Base-by-base conservation (phyloP, 1,140 invertebrate species). In the Sycobia sp. region DNA sequence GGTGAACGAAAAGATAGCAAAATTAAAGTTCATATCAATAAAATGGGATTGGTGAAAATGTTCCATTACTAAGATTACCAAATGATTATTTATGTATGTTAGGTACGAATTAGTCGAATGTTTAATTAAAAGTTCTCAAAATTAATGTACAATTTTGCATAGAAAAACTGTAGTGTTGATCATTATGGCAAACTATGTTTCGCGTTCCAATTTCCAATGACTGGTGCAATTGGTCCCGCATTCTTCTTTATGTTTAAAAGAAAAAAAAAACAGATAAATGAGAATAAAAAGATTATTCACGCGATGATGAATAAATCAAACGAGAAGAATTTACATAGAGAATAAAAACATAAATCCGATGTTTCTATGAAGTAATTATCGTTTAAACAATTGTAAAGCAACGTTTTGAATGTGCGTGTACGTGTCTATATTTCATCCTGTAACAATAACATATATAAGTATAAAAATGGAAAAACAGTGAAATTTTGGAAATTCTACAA, bases 361-460 rank as follows among this genome's bases (percentile, higher is more conserved):
- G 72, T 71, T 73, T 74, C 67, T 72, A 73, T 66, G 69, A 66
- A 54, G 63, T 73, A 67, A 72, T 75, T 69, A 72, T 65, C 65
- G 54, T 71, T 69, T 70, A 77, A n/a, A 77, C 67, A 70, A 69
- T 44, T 73, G 67, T 67, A 69, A 69, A 61, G 43, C 71, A 74
- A 74, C 67, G 68, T 73, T 75, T 75, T 74, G 72, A 43, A 68
- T 77, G 69, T 77, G 68, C 66, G 71, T 77, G 67, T 73, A 76
- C 68, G 71, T 76, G 73, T 76, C 73, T 76, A 73, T 72, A 76
- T 68, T 62, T 69, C 61, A 44, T 71, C 58, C 68, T 67, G 63
- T 54, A 54, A 54, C 32, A 59, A 50, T 11, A 16, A n/a, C 25
- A 46, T n/a, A 57, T 36, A 23, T 36, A 44, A 20, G 7, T 20